Base-by-base conservation (phyloP, 2,888 invertebrate species). In the Parthenolecanium corni region DNA sequence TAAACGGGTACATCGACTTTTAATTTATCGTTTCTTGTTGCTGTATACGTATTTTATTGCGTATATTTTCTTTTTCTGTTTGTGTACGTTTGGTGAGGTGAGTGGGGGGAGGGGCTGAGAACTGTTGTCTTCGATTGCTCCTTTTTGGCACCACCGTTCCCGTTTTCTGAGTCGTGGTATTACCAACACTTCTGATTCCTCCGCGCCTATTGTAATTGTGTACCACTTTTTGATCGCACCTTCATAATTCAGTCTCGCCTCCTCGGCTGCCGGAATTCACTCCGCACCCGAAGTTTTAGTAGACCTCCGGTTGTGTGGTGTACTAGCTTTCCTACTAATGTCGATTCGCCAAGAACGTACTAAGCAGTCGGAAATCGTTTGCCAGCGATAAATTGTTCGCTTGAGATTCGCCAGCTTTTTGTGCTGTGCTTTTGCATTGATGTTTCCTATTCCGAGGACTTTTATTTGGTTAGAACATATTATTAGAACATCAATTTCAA, bases 11-110 rank as follows among this genome's bases (percentile, higher is more conserved):
- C 58, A 58, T 58, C 58, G 58, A 58, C 58, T 58, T 58, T 58
- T 58, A 58, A 58, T 58, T 58, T 58, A 58, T 58, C 49, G 58
- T 58, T 58, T 58, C 58, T 58, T 58, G 58, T 58, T 58, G 49
- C 58, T 58, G 4, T 58, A 58, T 57, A 57, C 49, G 49, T 21
- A 52, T 18, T 14, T n/a, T 6, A 51, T 51, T 18, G n/a, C 11
- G 21, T 46, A 57, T 20, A 23, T 23, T 11, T n/a, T 20, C 9
- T 9, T 9, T 5, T 20, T n/a, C 14, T 23, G 20, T 38, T 11
- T 47, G 18, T 18, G 47, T 16, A 47, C 20, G 21, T 42, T 20
- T 54, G 23, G 40, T 54, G 38, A n/a, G n/a, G n/a, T n/a, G n/a
- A n/a, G n/a, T n/a, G n/a, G n/a, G n/a, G n/a, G n/a, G n/a, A n/a